A percentile compares a stretch with the other conserved stretches of the same genome.
Evolutionary conservation across 2,888 invertebrate species (phyloP).

Genomic region (Eucera pruinosa): DNA sequence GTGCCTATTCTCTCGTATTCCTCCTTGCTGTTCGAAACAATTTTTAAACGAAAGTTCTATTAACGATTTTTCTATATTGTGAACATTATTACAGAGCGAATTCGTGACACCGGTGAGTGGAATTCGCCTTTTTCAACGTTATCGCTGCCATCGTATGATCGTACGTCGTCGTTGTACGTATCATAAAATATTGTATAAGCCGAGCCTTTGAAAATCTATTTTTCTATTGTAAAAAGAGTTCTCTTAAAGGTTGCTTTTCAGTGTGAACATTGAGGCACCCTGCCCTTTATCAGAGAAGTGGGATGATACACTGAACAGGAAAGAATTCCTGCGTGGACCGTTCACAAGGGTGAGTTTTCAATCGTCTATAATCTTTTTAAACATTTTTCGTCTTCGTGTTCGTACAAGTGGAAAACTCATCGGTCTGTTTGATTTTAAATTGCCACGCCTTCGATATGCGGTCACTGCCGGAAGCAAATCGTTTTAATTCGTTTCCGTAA

Average conservation of each 20-base stretch:
- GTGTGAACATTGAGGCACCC: constrained; percentile 20
- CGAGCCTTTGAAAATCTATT: constrained; percentile 2
- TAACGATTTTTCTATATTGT: not conserved
- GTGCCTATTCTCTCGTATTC: constrained; percentile 28
- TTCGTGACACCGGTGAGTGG: constrained; percentile 32
- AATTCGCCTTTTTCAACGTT: constrained; percentile 28
- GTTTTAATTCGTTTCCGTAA: constrained; percentile 75
- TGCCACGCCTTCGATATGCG: constrained; percentile 66
- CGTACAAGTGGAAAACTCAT: not conserved
- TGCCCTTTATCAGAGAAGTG: constrained; percentile 50
- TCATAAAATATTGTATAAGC: constrained; percentile 19
- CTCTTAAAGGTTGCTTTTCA: constrained; percentile 2
- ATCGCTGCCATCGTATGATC: constrained; percentile 22
- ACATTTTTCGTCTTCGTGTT: not conserved
- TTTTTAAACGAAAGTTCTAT: not conserved
- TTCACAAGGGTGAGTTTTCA: constrained; percentile 78
- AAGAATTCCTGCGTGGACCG: constrained; percentile 77
- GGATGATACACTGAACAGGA: constrained; percentile 75
- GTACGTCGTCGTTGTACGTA: constrained; percentile 28
- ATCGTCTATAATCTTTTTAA: not conserved
- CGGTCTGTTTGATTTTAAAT: constrained; percentile 1
- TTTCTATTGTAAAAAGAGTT: constrained; percentile 9
- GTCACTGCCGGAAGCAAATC: constrained; percentile 76
- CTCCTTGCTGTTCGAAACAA: not conserved
- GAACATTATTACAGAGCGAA: not conserved